Base-by-base conservation (phyloP, 2,797 vertebrate species). In the Microcaecilia unicolor region DNA sequence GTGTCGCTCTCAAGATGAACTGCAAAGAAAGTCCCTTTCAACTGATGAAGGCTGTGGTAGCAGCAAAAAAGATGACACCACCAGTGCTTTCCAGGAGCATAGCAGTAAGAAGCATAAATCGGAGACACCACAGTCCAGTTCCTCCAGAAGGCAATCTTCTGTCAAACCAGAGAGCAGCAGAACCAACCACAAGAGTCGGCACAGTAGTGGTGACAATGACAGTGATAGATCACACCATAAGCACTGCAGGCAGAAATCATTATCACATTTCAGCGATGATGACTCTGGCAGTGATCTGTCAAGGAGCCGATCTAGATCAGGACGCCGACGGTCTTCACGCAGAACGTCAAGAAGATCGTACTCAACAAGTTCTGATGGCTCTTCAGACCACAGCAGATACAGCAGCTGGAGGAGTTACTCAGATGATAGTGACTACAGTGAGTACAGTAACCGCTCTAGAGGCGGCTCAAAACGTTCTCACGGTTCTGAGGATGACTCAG, bases 361-460 rank as follows among this genome's bases (percentile, higher is more conserved):
- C 41, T 93, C 93, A 0, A 93, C 78, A 63, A 98, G 91, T 61
- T 97, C 96, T 0, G 82, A 91, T 0, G 89, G 81, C 3, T 97
- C 93, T 29, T 93, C 95, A 0, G 91, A 77, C 4, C 86, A 78
- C 27, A 98, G 95, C 63, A 86, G 86, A 36, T 97, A 92, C 42
- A 96, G 92, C 51, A 61, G 20, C 6, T 80, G 67, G 13, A 83
- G 72, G 2, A 95, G 92, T 57, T 93, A 81, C 59, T 95, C 92
- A 0, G 93, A 94, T 5, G 89, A 93, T 0, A 92, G 92, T 61
- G 86, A 84, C 64, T 97, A 97, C 51, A 99, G 92, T 4, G 93
- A 92, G 50, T 94, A 97, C 59, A 98, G 93, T 12, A 82, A 84
- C 10, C 55, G 80, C 12, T 55, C 90, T 3, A 47, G 73, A 34